These are phyloP conservation scores for Zoanthus sociatus DNA, from an alignment of 92 coral and sea anemone genomes.

Conservation along the genomic window DNA sequence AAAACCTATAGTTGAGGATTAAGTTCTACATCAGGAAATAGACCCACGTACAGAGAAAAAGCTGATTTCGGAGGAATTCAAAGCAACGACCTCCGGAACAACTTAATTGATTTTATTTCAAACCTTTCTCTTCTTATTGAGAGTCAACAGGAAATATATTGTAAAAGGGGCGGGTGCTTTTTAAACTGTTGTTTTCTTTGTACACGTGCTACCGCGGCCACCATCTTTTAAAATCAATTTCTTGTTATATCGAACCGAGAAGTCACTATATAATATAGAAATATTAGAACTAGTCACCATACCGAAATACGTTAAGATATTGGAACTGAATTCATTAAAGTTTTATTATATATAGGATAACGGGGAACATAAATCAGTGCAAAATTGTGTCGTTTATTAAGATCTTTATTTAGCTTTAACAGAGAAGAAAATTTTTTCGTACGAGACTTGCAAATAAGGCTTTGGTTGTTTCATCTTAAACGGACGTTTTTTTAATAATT, in stretches of 20 bases:
- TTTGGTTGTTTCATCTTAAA: too few species aligned
- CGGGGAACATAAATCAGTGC: neutral
- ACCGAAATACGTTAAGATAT: neutral
- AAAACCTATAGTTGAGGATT: neutral
- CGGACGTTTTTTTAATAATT: too few species aligned
- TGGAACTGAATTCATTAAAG: neutral
- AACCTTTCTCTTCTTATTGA: neutral
- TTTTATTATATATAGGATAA: neutral
- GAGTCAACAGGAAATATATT: neutral
- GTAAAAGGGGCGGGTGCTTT: neutral
- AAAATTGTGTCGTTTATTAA: neutral
- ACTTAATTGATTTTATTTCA: neutral
- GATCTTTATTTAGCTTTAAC: neutral
- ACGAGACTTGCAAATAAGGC: neutral
- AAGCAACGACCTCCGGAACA: neutral
- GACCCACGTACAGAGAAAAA: neutral
- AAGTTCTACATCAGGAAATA: neutral
- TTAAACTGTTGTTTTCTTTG: neutral
- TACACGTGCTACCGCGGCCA: neutral
- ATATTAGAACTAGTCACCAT: neutral
- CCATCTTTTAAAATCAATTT: neutral
- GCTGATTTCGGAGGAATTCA: neutral
- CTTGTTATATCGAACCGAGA: neutral
- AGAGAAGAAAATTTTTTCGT: neutral
- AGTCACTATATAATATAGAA: neutral